Evolutionary conservation across 2,888 invertebrate species (phyloP).

Genomic region (Heliconius aoede): DNA sequence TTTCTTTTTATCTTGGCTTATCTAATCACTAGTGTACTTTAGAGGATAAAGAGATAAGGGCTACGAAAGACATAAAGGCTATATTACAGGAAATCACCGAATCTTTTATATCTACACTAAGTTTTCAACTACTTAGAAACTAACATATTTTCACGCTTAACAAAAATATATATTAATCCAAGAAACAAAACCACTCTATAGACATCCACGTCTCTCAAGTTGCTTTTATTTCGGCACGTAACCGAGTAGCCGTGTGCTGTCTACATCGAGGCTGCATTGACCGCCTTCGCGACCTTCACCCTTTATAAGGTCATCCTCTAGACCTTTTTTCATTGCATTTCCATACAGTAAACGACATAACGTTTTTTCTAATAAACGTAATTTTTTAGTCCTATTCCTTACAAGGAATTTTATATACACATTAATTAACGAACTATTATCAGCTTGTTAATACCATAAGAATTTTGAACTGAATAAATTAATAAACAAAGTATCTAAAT

Average conservation of each 20-base stretch:
- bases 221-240: constrained; percentile 66
- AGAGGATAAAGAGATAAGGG: no score
- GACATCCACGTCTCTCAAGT: constrained; percentile 43
- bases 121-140: no score
- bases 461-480: constrained; percentile 1
- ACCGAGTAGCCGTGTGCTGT: constrained; percentile 69
- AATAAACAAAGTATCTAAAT: not conserved
- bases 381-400: constrained; percentile 37
- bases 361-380: constrained; percentile 30
- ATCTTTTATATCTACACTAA: no score
- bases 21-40: no score
- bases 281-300: constrained; percentile 68
- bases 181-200: constrained; percentile 55
- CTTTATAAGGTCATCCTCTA: constrained; percentile 55
- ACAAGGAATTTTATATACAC: constrained; percentile 6
- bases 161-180: not conserved
- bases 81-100: no score
- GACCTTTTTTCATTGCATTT: constrained; percentile 51
- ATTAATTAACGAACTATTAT: not conserved
- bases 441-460: not conserved
- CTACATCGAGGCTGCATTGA: constrained; percentile 50
- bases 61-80: no score
- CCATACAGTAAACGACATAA: constrained; percentile 3
- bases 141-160: no score
- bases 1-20: no score